These are phyloP conservation scores for Colaptes auratus DNA, from an alignment of 2,113 vertebrate genomes.

Conservation along the genomic window DNA sequence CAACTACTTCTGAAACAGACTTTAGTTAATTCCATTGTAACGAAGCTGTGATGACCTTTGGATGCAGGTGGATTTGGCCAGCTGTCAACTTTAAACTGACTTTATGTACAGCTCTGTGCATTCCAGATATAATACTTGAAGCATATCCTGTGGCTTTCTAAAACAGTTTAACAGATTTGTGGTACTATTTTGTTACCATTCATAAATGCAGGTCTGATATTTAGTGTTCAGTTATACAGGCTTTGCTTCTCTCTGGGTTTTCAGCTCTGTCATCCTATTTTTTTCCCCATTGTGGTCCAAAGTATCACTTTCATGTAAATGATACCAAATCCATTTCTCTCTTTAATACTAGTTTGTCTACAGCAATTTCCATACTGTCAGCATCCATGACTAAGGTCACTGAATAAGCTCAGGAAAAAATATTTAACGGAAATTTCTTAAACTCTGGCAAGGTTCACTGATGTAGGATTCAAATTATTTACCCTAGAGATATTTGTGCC, in stretches of 20 bases:
- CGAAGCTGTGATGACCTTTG: too few relatives aligned
- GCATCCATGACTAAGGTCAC: neutral
- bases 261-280: neutral
- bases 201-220: neutral
- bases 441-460: neutral
- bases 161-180: neutral
- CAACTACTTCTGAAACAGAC: too few relatives aligned
- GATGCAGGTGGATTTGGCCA: too few relatives aligned
- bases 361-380: neutral
- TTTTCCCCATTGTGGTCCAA: neutral
- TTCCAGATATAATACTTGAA: too few relatives aligned
- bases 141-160: neutral
- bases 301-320: neutral
- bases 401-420: neutral
- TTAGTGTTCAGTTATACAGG: neutral
- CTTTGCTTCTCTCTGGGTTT: neutral
- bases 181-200: neutral
- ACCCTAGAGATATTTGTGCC: neutral
- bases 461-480: neutral
- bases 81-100: too few relatives aligned
- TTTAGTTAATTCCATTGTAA: too few relatives aligned
- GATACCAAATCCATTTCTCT: neutral
- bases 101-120: too few relatives aligned
- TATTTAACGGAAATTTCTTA: neutral
- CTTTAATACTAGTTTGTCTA: neutral